Base-by-base conservation (phyloP, 2,888 invertebrate species). In the Lithosia quadra region DNA sequence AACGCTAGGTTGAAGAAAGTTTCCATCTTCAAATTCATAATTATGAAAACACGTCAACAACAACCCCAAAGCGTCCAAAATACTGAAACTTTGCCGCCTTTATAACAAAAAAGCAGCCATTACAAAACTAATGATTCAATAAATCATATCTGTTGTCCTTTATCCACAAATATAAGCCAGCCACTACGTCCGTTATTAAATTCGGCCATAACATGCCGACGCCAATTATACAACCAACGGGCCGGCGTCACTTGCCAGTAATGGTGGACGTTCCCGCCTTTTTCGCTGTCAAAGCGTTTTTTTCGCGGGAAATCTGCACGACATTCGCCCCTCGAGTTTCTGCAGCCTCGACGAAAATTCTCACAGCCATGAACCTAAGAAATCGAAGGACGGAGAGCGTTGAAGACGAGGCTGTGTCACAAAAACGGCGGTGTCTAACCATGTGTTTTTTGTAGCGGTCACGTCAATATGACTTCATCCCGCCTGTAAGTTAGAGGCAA, bases 211-310 rank as follows among this genome's bases (percentile, higher is more conserved):
- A 87, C 88, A 89, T 86, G 78, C 77, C 79, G 80, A 78, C 81
- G 80, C 88, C 91, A 91, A 91, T 91, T 91, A 91, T 88, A 81
- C 81, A 78, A 69, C 82, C 76, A 76, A 70, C 81, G 76, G 81
- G 67, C 71, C 86, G 88, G 96, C 96, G 96, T 95, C 96, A 96
- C 96, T 96, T 96, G 96, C 90, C 90, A 90, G 94, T 95, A 96
- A 96, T 96, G 95, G 95, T 94, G 83, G 80, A 87, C 85, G 88
- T 88, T 92, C 92, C 93, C 93, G 93, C 94, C 92, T 91, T 94
- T 94, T 93, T 92, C 93, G 94, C 94, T 94, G 93, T 93, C 93
- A 93, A 86, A 89, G 92, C 92, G 85, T 84, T 91, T 93, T 93
- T 93, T 93, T 91, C 90, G 92, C 92, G 91, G 89, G 88, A 88